Evolutionary conservation across 2,888 invertebrate genomes (phyloP).

Genomic region (Sarcophaga rosellei): DNA sequence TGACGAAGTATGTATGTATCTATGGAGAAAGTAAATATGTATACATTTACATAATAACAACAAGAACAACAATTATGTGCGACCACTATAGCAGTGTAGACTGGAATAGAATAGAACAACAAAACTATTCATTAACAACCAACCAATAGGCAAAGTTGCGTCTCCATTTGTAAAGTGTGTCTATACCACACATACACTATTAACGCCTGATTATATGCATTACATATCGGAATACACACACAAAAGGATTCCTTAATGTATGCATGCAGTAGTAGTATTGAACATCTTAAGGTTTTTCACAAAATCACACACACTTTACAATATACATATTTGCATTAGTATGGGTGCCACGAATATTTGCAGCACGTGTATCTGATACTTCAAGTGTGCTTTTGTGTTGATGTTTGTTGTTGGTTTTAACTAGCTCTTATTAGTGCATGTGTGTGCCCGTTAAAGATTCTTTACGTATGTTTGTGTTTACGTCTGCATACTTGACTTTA

Average conservation of each 20-base stretch:
- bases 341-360: neutral
- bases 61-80: slow-evolving; percentile 7
- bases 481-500: neutral
- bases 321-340: neutral
- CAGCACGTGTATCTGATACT: slow-evolving; percentile 17
- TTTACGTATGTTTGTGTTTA: neutral
- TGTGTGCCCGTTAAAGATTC: neutral
- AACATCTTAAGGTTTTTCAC: neutral
- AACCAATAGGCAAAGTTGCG: slow-evolving; percentile 25
- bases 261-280: neutral
- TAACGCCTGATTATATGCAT: slow-evolving; percentile 2
- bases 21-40: slow-evolving; percentile 15
- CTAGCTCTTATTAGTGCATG: neutral
- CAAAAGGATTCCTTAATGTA: neutral
- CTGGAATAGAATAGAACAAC: no score
- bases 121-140: slow-evolving; percentile 38
- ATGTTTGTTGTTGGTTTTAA: no score
- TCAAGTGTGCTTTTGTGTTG: neutral
- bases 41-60: slow-evolving; percentile 20
- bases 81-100: neutral
- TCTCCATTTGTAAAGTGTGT: neutral
- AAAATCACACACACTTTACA: neutral
- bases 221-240: neutral
- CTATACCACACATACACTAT: neutral
- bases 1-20: neutral